Base-by-base conservation (phyloP, 1,140 invertebrate species). In the Panagrolaimus sp. region DNA sequence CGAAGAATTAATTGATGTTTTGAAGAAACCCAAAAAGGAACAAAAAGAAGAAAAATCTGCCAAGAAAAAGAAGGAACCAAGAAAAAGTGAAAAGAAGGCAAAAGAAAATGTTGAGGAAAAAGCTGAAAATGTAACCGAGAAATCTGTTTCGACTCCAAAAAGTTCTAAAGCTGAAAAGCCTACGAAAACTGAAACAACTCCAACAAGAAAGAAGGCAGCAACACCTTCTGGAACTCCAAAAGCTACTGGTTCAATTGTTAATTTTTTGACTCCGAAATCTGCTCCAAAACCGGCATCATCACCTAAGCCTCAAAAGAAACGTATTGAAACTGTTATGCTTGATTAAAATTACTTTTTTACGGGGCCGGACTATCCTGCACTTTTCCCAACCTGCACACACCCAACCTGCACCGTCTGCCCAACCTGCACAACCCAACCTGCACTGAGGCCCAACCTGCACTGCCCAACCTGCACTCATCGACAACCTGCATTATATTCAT, bases 291-390 rank as follows among this genome's bases (percentile, higher is more conserved):
- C 10, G 24, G 65, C 17, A 28, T 17, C 45, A 28, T 15, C 46
- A 4, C 45, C 43, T 3, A 68, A 68, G 48, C 44, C 44, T 47
- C 43, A 26, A 43, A 68, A 68, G 47, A 68, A 68, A 43, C 46
- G 67, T 12, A 32, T 68, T n/a, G 38, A 52, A 43, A 58, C 58
- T 43, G 21, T 68, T 17, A 68, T 58, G 7, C 14, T 68, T 32
- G 67, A 68, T 17, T 43, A 62, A 28, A 24, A 62, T 12, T 62
- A 62, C n/a, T n/a, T n/a, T n/a, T n/a, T n/a, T n/a, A n/a, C n/a
- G n/a, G n/a, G n/a, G n/a, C n/a, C n/a, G n/a, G n/a, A n/a, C n/a
- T n/a, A n/a, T n/a, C n/a, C n/a, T n/a, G n/a, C n/a, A n/a, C n/a
- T n/a, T n/a, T n/a, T n/a, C n/a, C n/a, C n/a, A n/a, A n/a, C n/a